phyloP scores from a whole-genome alignment of 2,113 vertebrate genomes.

The Festucalex cinctus region DNA sequence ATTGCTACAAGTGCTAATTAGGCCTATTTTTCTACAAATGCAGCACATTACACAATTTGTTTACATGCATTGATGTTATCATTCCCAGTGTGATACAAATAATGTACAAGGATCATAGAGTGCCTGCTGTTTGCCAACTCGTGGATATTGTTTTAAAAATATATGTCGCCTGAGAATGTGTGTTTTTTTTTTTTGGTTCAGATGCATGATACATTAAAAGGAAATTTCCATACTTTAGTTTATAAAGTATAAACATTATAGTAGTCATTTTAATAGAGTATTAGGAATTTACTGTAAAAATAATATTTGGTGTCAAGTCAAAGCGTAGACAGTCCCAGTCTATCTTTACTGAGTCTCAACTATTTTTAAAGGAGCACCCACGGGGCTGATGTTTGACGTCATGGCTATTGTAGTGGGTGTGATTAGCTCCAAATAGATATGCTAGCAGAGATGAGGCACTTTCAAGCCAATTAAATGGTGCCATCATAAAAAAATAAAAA shows the following conservation, averaged over 20 bases:
- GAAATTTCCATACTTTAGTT: background rate
- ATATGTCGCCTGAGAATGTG: slow-evolving; percentile 17
- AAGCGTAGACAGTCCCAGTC: background rate
- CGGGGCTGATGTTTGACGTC: slow-evolving; percentile 33
- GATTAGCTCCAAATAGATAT: slow-evolving; percentile 36
- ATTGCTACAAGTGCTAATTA: background rate
- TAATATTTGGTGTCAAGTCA: slow-evolving; percentile 12
- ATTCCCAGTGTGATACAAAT: slow-evolving; percentile 15
- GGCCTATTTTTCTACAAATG: background rate
- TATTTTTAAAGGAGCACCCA: slow-evolving; percentile 41
- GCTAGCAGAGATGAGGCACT: slow-evolving; percentile 25
- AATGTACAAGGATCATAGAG: background rate
- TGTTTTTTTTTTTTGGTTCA: slow-evolving; percentile 27
- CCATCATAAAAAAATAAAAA: background rate
- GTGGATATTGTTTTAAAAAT: background rate
- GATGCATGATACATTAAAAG: slow-evolving; percentile 18
- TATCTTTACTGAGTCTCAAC: slow-evolving; percentile 1
- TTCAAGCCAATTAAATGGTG: background rate
- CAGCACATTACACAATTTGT: slow-evolving; percentile 4
- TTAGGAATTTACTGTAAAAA: background rate
- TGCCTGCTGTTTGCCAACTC: slow-evolving; percentile 11
- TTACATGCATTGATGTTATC: slow-evolving; percentile 1
- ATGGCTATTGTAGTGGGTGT: slow-evolving; percentile 25
- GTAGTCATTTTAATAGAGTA: background rate
- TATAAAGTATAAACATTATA: background rate